A percentile compares a stretch with the other conserved stretches of the same genome.
phyloP scores from a whole-genome alignment of 2,113 vertebrate genomes.

The Neolamprologus fasciatus region DNA sequence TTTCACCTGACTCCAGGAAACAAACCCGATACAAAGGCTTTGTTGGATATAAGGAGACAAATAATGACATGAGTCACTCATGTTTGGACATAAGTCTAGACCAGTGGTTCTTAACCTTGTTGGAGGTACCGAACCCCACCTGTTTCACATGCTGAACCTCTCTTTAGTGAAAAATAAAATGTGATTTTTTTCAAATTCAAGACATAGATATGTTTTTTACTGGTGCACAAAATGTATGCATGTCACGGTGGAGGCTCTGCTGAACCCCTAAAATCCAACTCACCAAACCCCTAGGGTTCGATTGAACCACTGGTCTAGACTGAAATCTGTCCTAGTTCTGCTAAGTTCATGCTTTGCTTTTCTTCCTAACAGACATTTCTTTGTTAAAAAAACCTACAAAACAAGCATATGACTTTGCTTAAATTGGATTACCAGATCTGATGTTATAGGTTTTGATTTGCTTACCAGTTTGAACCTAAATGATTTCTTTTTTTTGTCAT shows the following conservation, averaged over 20 bases:
- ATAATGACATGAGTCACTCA: conserved; percentile 3
- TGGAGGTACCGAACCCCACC: no score
- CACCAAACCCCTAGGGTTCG: no score
- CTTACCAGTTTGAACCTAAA: neutral
- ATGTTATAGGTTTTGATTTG: neutral
- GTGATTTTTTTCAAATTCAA: no score
- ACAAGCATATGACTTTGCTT: neutral
- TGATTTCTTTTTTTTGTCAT: neutral
- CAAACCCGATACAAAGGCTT: neutral
- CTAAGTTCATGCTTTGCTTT: neutral
- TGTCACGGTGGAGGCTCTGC: no score
- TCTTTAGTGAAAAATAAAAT: no score
- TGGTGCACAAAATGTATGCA: no score
- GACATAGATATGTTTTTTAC: no score
- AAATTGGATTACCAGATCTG: accelerated
- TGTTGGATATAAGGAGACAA: neutral
- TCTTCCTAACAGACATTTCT: neutral
- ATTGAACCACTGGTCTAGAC: no score
- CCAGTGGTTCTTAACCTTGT: no score
- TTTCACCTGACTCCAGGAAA: neutral
- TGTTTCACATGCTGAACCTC: accelerated
- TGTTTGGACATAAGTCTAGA: neutral
- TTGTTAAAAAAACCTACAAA: neutral
- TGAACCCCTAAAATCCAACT: no score
- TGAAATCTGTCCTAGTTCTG: neutral